These are phyloP conservation scores for Andrena praecox DNA, from an alignment of 2,888 invertebrate species.

Conservation along the genomic window DNA sequence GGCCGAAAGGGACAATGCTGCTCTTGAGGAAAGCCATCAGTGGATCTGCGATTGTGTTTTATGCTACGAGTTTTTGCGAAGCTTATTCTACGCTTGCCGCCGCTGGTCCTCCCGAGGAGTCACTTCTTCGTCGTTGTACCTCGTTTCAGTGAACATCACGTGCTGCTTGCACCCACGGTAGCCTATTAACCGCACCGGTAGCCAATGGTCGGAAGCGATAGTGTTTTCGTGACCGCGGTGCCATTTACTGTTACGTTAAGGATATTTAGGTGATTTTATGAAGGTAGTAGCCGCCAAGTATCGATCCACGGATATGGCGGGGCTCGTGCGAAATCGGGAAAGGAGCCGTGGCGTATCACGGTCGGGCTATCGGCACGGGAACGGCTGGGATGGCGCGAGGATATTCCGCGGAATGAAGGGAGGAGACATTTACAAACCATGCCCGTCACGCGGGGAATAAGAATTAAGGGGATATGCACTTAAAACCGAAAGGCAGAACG, in stretches of 20 bases:
- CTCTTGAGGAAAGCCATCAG: too few relatives aligned
- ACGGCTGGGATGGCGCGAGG: not conserved
- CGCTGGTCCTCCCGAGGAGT: too few relatives aligned
- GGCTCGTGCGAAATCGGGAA: not conserved
- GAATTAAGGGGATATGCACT: slow-evolving; percentile 52
- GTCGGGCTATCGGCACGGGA: not conserved
- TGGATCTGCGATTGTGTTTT: too few relatives aligned
- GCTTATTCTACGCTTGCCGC: too few relatives aligned
- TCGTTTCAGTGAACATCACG: too few relatives aligned
- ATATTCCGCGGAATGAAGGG: not conserved
- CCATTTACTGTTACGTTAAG: slow-evolving; percentile 43
- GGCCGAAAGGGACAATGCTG: not conserved
- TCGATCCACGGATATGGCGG: slow-evolving; percentile 32
- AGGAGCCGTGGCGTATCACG: slow-evolving; percentile 34
- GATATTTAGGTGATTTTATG: slow-evolving; percentile 47
- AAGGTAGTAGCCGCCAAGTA: slow-evolving; percentile 17
- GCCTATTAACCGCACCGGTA: slow-evolving; percentile 62
- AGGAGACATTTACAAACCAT: slow-evolving; percentile 31
- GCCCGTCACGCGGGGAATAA: slow-evolving; percentile 49
- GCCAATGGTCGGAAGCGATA: slow-evolving; percentile 30
- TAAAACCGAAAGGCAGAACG: not conserved
- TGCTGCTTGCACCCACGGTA: slow-evolving; percentile 8
- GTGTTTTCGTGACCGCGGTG: slow-evolving; percentile 43
- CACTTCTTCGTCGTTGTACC: too few relatives aligned
- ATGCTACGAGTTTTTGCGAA: too few relatives aligned